Evolutionary conservation across 2,797 vertebrate genomes (phyloP).

Genomic region (Garrulus glandarius): DNA sequence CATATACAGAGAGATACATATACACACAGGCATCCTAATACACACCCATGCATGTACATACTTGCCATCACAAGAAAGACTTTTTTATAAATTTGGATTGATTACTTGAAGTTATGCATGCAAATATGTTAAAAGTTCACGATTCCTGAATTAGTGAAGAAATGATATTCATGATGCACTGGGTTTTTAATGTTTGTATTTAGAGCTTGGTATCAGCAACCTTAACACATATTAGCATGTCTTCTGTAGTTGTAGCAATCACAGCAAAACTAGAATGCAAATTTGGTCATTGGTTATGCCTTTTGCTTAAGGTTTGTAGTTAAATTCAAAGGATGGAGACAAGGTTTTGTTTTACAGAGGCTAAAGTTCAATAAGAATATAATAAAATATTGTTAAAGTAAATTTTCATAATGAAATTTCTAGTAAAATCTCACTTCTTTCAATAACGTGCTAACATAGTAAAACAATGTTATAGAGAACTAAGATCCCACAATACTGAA

Average conservation of each 20-base stretch:
- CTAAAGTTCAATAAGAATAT: slow-evolving; percentile 23
- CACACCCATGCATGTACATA: background rate
- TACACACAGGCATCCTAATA: background rate
- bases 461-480: background rate
- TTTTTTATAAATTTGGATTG: background rate
- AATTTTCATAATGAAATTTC: slow-evolving; percentile 19
- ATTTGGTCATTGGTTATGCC: slow-evolving; percentile 30
- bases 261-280: background rate
- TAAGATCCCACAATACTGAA: background rate
- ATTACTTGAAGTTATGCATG: background rate
- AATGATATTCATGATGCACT: background rate
- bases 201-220: background rate
- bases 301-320: slow-evolving; percentile 41
- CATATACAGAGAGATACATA: background rate
- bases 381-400: slow-evolving; percentile 22
- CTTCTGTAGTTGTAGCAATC: background rate
- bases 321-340: slow-evolving; percentile 34
- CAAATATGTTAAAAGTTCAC: background rate
- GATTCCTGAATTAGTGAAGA: background rate
- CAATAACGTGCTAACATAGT: background rate
- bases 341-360: slow-evolving; percentile 32
- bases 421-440: slow-evolving; percentile 28
- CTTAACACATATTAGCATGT: background rate
- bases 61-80: background rate
- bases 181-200: background rate